phyloP scores from a whole-genome alignment of 1,140 invertebrate species.

The Spodoptera frugiperda region DNA sequence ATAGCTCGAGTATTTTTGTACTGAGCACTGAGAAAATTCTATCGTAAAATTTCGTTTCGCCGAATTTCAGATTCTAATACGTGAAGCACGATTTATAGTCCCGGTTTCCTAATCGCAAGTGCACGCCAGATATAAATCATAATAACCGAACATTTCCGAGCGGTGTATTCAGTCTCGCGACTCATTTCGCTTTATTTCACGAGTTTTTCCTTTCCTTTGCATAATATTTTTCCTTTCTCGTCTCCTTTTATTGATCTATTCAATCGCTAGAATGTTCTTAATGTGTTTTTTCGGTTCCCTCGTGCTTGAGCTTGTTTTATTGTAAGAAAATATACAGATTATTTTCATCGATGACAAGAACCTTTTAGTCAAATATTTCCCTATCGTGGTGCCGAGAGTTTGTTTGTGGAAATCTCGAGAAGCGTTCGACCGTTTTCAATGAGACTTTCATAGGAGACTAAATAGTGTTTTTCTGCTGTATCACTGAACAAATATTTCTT shows the following conservation, averaged over 20 bases:
- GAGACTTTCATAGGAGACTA: conserved; percentile 2
- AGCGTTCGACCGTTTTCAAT: conserved; percentile 21
- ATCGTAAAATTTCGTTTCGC: conserved; percentile 18
- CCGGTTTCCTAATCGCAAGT: conserved; percentile 30
- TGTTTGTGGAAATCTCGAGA: conserved; percentile 28
- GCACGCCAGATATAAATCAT: conserved; percentile 56
- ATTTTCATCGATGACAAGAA: conserved; percentile 45
- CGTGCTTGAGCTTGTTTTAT: conserved; percentile 53
- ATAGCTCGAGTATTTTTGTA: conserved; percentile 5
- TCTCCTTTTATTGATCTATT: conserved; percentile 67
- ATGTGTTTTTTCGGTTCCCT: conserved; percentile 60
- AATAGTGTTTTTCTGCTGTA: conserved; percentile 1
- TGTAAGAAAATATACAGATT: conserved; percentile 58
- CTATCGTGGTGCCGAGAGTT: not conserved
- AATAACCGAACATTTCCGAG: conserved; percentile 65
- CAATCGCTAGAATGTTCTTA: conserved; percentile 67
- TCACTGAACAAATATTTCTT: conserved; percentile 2
- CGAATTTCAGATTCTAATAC: conserved; percentile 9
- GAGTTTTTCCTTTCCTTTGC: conserved; percentile 52
- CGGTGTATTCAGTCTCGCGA: conserved; percentile 54
- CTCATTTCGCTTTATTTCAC: conserved; percentile 57
- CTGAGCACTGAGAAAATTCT: not conserved
- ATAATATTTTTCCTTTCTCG: conserved; percentile 54
- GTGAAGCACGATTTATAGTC: conserved; percentile 10
- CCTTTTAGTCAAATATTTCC: conserved; percentile 41